Conservation (phyloP, 2,888 invertebrate species). For the Meta bourneti region DNA sequence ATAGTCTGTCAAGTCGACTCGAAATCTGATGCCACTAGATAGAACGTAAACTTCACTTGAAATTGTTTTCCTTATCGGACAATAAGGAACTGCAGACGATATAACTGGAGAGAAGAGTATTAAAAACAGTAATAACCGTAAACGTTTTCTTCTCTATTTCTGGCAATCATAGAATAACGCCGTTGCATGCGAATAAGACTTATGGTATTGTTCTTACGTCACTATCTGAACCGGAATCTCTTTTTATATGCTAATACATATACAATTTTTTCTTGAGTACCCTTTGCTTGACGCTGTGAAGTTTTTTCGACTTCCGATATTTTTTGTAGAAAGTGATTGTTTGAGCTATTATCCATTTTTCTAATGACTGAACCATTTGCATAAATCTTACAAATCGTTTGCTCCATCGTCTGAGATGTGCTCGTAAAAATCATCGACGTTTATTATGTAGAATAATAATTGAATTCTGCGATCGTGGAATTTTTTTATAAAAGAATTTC, state of each 20-base stretch:
- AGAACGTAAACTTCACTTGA: constrained; percentile 69
- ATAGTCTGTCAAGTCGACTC: constrained; percentile 58
- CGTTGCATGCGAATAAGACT: constrained; percentile 43
- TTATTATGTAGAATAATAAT: neutral
- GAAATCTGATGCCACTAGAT: constrained; percentile 73
- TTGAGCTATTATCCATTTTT: neutral
- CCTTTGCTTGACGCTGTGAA: neutral
- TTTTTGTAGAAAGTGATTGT: neutral
- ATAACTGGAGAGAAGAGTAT: constrained; percentile 20
- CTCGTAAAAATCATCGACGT: neutral
- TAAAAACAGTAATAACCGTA: constrained; percentile 61
- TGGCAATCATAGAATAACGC: constrained; percentile 40
- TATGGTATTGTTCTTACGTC: constrained; percentile 46
- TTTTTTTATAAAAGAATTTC: neutral
- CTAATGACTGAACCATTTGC: constrained; percentile 47
- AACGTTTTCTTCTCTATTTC: constrained; percentile 21
- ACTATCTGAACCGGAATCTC: constrained; percentile 27
- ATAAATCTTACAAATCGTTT: constrained; percentile 36
- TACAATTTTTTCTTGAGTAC: constrained; percentile 14
- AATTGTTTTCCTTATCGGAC: constrained; percentile 61
- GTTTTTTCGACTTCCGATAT: neutral
- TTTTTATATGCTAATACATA: constrained; percentile 47
- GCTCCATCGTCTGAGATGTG: neutral
- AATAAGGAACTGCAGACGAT: constrained; percentile 41
- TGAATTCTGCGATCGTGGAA: neutral